phyloP scores from a whole-genome alignment of 2,888 invertebrate genomes.

The Melanotus villosus region DNA sequence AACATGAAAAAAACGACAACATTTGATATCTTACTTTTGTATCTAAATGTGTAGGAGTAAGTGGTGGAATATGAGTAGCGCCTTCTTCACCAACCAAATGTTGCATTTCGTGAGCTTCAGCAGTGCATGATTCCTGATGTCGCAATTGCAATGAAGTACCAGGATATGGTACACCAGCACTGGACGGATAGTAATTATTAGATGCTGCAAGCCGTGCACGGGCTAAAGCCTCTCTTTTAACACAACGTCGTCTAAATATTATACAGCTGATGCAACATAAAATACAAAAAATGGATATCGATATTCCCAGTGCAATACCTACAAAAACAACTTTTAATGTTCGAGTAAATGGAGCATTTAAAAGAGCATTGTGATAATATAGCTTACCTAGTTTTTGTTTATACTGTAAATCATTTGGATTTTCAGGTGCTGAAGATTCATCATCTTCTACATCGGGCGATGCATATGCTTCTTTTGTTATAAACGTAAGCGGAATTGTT shows the following conservation, averaged over 20 bases:
- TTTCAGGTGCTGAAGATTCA: constrained; percentile 37
- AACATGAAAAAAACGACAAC: not conserved
- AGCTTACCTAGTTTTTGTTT: constrained; percentile 64
- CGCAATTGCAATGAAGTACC: constrained; percentile 55
- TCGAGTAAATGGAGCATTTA: too few species aligned
- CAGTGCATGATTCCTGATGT: constrained; percentile 57
- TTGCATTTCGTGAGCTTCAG: constrained; percentile 65
- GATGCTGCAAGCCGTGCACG: constrained; percentile 55
- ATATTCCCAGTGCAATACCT: constrained; percentile 71
- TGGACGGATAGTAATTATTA: constrained; percentile 58
- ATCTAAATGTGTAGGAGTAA: constrained; percentile 68
- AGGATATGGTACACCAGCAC: constrained; percentile 28
- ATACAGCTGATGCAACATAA: constrained; percentile 68
- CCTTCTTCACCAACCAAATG: constrained; percentile 62
- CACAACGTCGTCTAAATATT: constrained; percentile 67
- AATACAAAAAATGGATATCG: constrained; percentile 67
- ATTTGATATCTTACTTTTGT: constrained; percentile 69
- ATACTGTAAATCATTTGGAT: constrained; percentile 53
- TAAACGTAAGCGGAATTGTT: constrained; percentile 59
- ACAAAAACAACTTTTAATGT: too few species aligned
- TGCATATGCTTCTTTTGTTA: constrained; percentile 45
- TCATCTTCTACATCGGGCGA: constrained; percentile 32
- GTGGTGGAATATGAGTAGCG: constrained; percentile 62
- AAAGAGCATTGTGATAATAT: too few species aligned
- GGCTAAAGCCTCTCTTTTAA: constrained; percentile 59